These are phyloP conservation scores for Peromyscus aztecus DNA, from an alignment of 2,797 vertebrate genomes.

Conservation along the genomic window DNA sequence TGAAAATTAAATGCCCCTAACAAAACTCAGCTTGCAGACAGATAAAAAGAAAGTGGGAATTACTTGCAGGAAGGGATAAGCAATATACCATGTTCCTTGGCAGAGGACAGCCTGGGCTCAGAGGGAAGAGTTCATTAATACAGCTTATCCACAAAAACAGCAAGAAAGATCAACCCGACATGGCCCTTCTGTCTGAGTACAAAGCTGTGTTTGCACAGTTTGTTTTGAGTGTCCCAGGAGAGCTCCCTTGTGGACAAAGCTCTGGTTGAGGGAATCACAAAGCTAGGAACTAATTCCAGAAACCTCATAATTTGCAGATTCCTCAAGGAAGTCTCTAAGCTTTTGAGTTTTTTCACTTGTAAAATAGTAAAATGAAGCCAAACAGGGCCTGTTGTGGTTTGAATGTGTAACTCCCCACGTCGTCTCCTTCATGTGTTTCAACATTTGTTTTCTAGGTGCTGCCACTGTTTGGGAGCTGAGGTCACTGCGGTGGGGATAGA, in stretches of 20 bases:
- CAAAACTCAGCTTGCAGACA: conserved; percentile 55
- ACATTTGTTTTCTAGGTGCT: too few relatives aligned
- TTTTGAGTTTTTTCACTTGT: background rate
- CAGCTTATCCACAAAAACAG: background rate
- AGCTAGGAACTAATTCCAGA: background rate
- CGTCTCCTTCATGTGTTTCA: background rate
- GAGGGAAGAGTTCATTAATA: conserved; percentile 46
- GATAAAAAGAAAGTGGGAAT: conserved; percentile 69
- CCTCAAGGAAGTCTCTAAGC: background rate
- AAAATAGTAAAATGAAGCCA: background rate
- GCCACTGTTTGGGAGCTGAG: background rate
- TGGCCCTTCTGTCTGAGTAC: background rate
- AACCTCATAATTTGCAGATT: background rate
- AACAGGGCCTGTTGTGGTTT: background rate
- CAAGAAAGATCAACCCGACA: background rate
- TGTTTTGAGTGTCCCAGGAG: background rate
- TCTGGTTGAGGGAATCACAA: background rate
- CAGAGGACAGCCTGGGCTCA: background rate
- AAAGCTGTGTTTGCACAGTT: background rate
- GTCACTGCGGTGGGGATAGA: background rate
- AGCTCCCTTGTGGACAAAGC: background rate
- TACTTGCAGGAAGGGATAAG: background rate
- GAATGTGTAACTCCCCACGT: background rate
- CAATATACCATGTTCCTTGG: background rate
- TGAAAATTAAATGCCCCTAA: conserved; percentile 69